Conservation (phyloP, 2,888 invertebrate genomes). For the Lasioglossum zephyrum region DNA sequence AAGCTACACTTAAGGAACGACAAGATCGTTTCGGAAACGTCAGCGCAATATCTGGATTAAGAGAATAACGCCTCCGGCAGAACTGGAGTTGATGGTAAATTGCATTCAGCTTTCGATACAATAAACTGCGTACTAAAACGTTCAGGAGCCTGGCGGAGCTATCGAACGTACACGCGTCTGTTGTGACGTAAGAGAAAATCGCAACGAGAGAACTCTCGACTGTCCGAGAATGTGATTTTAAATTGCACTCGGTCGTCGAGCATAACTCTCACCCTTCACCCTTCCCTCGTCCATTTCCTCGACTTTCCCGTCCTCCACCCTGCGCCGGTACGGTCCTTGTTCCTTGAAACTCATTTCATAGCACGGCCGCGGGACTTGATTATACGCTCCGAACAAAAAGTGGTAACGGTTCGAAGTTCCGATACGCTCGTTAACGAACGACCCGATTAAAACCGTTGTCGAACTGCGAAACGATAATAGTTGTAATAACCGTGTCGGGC, state of each 20-base stretch:
- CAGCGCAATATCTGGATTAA: background rate
- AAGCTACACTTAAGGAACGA: too few relatives aligned
- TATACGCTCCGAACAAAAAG: constrained; percentile 17
- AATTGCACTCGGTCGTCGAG: constrained; percentile 25
- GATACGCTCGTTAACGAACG: constrained; percentile 35
- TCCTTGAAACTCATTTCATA: constrained; percentile 39
- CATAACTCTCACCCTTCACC: background rate
- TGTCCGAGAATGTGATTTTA: constrained; percentile 26
- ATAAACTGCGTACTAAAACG: constrained; percentile 10
- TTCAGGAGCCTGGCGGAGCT: constrained; percentile 15
- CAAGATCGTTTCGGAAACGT: too few relatives aligned
- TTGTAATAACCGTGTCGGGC: constrained; percentile 1
- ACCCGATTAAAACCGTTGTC: constrained; percentile 6
- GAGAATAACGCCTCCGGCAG: background rate
- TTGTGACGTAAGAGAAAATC: constrained; percentile 27
- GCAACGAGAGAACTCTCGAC: background rate
- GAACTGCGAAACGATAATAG: constrained; percentile 18
- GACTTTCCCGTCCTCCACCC: background rate
- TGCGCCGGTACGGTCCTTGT: background rate
- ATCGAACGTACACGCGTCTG: constrained; percentile 1
- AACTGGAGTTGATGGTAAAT: constrained; percentile 1
- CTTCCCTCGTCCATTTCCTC: background rate
- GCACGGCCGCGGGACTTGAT: constrained; percentile 19
- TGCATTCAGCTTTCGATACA: constrained; percentile 6
- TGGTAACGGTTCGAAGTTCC: constrained; percentile 22